Conservation (phyloP, 2,113 vertebrate genomes). For the Centropristis striata region DNA sequence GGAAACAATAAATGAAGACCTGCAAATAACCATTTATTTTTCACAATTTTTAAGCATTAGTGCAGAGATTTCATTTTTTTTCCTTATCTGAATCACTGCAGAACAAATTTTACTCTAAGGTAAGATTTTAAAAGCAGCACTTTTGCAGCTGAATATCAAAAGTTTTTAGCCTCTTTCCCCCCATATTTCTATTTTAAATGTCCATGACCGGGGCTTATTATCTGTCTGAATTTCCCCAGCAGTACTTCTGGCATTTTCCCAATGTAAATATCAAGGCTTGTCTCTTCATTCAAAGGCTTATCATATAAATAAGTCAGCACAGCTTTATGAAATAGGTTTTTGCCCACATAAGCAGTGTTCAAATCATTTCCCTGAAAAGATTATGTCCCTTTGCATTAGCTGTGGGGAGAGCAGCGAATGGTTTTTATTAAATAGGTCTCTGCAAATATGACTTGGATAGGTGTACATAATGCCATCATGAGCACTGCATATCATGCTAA, state of each 20-base stretch:
- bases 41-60: conserved; percentile 29
- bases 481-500: conserved; percentile 71
- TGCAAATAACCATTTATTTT: conserved; percentile 32
- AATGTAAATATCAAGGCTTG: conserved; percentile 63
- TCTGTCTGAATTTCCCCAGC: conserved; percentile 36
- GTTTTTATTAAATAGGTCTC: conserved; percentile 79
- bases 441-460: conserved; percentile 82
- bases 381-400: conserved; percentile 78
- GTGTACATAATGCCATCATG: conserved; percentile 80
- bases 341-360: conserved; percentile 57
- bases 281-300: conserved; percentile 64
- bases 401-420: conserved; percentile 86
- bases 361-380: conserved; percentile 59
- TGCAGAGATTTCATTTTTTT: conserved; percentile 32
- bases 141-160: conserved; percentile 35
- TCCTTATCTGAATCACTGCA: conserved; percentile 55
- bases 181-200: conserved; percentile 54
- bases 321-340: conserved; percentile 54
- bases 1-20: conserved; percentile 62
- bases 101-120: conserved; percentile 62
- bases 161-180: conserved; percentile 5
- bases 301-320: conserved; percentile 59
- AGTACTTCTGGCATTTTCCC: conserved; percentile 54
- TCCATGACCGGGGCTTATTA: conserved; percentile 44
- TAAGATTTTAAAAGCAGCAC: conserved; percentile 53